phyloP scores from a whole-genome alignment of 2,888 invertebrate species.

The Melikaiella ostensackeni region DNA sequence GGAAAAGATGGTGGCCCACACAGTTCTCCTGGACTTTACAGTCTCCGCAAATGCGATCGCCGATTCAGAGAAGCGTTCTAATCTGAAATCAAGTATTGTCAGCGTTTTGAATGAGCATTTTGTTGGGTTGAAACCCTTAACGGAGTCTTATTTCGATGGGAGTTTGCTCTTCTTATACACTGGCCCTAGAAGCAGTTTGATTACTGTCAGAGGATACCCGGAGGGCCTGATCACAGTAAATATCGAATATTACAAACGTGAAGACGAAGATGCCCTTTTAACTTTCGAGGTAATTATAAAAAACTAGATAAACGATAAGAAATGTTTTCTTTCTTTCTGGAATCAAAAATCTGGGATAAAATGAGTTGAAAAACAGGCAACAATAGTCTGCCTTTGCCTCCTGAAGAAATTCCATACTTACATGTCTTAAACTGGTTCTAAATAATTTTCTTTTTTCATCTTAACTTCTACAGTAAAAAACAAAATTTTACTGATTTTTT shows the following conservation, averaged over 20 bases:
- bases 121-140: slow-evolving; percentile 84
- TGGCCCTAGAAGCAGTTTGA: slow-evolving; percentile 84
- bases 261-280: slow-evolving; percentile 85
- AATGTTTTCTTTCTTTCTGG: not conserved
- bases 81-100: slow-evolving; percentile 83
- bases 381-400: not conserved
- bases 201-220: slow-evolving; percentile 85
- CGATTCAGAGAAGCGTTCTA: slow-evolving; percentile 83
- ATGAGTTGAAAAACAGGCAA: not conserved
- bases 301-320: not conserved
- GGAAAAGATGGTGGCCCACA: slow-evolving; percentile 85
- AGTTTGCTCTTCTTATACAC: slow-evolving; percentile 85
- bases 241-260: slow-evolving; percentile 89
- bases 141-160: slow-evolving; percentile 84
- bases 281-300: slow-evolving; percentile 85
- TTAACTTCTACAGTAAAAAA: too few species aligned
- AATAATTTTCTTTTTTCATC: too few species aligned
- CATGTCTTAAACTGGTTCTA: too few species aligned
- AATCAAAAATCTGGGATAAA: slow-evolving; percentile 20
- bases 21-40: slow-evolving; percentile 88
- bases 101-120: slow-evolving; percentile 86
- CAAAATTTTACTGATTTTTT: too few species aligned
- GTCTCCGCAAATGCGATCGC: slow-evolving; percentile 84
- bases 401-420: too few species aligned
- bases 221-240: slow-evolving; percentile 89